Evolutionary conservation across 2,888 invertebrate genomes (phyloP).

Genomic region (Cordilura impudica): DNA sequence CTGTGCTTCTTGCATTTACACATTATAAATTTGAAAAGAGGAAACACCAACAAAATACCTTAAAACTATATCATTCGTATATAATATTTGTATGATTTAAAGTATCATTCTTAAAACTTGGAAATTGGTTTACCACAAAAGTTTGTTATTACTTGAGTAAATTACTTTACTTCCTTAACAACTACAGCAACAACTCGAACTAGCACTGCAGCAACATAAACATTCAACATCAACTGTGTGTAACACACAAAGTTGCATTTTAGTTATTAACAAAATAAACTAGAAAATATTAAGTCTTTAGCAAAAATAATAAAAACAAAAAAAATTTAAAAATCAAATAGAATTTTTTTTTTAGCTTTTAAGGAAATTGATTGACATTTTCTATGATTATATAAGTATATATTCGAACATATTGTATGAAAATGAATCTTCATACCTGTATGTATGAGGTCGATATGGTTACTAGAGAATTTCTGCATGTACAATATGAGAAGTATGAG

Average conservation of each 20-base stretch:
- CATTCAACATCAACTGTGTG: neutral
- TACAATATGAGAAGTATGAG: neutral
- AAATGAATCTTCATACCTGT: neutral
- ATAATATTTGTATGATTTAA: slow-evolving; percentile 51
- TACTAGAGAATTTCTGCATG: neutral
- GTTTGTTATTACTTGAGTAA: slow-evolving; percentile 61
- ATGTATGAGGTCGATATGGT: slow-evolving; percentile 14
- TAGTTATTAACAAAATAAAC: slow-evolving; percentile 20
- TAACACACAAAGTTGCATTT: slow-evolving; percentile 31
- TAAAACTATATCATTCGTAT: slow-evolving; percentile 26
- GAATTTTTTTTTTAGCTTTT: slow-evolving; percentile 18
- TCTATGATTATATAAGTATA: slow-evolving; percentile 28
- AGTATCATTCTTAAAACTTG: slow-evolving; percentile 56
- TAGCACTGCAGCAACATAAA: neutral
- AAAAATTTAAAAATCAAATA: slow-evolving; percentile 31
- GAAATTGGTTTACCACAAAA: slow-evolving; percentile 63
- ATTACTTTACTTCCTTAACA: slow-evolving; percentile 57
- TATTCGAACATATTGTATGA: neutral
- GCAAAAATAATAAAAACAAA: slow-evolving; percentile 26
- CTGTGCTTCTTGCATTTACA: slow-evolving; percentile 9
- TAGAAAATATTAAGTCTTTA: slow-evolving; percentile 34
- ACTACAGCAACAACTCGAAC: slow-evolving; percentile 15
- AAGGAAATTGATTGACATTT: slow-evolving; percentile 54
- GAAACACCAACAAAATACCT: neutral
- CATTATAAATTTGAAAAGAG: neutral